Evolutionary conservation across 2,888 invertebrate genomes (phyloP).

Genomic region (Xylota sylvarum): DNA sequence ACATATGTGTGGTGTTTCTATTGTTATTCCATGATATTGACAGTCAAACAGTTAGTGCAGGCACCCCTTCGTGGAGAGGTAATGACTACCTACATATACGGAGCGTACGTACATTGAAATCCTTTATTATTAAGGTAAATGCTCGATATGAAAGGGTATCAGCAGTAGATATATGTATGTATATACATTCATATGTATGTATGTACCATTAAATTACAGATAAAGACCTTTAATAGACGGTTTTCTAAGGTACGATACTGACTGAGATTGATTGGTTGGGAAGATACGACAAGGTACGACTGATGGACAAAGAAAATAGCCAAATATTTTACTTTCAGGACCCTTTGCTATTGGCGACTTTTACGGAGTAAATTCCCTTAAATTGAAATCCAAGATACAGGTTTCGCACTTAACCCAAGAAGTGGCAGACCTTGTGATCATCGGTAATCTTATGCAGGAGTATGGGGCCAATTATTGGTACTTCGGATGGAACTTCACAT

Average conservation of each 20-base stretch:
- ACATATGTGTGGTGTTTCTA: constrained; percentile 11
- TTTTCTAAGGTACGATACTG: neutral
- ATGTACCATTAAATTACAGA: constrained; percentile 24
- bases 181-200: constrained; percentile 1
- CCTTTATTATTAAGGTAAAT: constrained; percentile 32
- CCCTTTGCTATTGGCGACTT: too few species aligned
- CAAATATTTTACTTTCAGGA: too few species aligned
- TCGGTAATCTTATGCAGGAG: too few species aligned
- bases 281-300: too few species aligned
- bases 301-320: too few species aligned
- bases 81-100: constrained; percentile 46
- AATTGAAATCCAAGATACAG: too few species aligned
- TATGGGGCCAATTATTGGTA: too few species aligned
- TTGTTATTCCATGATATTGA: constrained; percentile 42
- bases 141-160: constrained; percentile 32
- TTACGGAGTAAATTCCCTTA: too few species aligned
- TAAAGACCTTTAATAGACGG: constrained; percentile 29
- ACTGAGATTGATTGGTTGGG: constrained; percentile 6
- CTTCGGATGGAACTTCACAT: too few species aligned
- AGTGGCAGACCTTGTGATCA: too few species aligned
- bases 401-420: too few species aligned
- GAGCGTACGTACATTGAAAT: constrained; percentile 17
- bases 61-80: constrained; percentile 13
- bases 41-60: constrained; percentile 20
- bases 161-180: constrained; percentile 11